Evolutionary conservation across 2,113 vertebrate species (phyloP).

Genomic region (Rostratula benghalensis): DNA sequence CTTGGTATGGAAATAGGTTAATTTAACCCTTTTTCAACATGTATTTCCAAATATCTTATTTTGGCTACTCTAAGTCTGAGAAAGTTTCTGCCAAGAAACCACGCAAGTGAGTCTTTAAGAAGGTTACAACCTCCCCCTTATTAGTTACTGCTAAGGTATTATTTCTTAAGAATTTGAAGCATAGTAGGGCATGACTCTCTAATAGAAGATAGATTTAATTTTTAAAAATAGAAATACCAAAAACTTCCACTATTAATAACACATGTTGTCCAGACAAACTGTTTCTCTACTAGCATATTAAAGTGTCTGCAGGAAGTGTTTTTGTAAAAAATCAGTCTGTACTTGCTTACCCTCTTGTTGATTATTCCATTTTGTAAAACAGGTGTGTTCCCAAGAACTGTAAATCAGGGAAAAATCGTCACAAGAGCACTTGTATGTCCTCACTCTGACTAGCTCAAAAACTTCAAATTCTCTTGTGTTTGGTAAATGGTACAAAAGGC

Average conservation of each 20-base stretch:
- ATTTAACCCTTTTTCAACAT: neutral
- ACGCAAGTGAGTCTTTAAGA: neutral
- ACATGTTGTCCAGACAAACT: neutral
- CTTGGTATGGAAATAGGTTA: neutral
- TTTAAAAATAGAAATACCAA: neutral
- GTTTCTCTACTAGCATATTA: neutral
- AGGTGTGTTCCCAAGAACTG: neutral
- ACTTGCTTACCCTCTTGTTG: neutral
- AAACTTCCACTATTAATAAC: neutral
- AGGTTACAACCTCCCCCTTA: neutral
- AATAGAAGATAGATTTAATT: neutral
- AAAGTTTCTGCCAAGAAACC: neutral
- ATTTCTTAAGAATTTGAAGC: neutral
- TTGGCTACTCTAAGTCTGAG: neutral
- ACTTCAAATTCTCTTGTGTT: neutral
- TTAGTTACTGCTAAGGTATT: neutral
- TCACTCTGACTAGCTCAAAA: neutral
- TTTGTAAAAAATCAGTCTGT: neutral
- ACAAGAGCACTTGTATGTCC: neutral
- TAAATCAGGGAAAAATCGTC: neutral
- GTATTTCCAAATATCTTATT: neutral
- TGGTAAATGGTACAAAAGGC: neutral
- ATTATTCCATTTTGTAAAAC: neutral
- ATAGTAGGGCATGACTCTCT: neutral
- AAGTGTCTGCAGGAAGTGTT: neutral